These are phyloP conservation scores for Echeneis naucrates DNA, from an alignment of 2,797 vertebrate genomes.

Conservation along the genomic window DNA sequence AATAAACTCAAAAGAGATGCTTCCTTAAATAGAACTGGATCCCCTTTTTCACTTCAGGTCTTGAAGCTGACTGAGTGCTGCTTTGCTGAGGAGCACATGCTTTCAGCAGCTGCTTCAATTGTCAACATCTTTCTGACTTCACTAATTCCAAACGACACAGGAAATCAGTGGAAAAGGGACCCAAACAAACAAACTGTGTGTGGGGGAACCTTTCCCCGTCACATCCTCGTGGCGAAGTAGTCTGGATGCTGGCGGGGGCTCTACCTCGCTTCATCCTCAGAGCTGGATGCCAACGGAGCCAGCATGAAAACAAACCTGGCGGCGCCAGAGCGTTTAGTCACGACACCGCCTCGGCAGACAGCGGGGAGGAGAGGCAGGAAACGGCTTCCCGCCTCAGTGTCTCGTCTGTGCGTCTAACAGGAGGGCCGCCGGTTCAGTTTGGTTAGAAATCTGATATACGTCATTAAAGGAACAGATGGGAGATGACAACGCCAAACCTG, in stretches of 20 bases:
- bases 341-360: conserved; percentile 20
- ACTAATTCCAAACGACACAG: conserved; percentile 35
- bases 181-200: conserved; percentile 4
- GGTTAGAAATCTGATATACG: too few species aligned
- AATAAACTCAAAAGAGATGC: too few species aligned
- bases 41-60: background rate
- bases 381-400: too few species aligned
- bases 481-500: too few species aligned
- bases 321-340: conserved; percentile 29
- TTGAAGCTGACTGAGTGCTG: background rate
- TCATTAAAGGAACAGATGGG: too few species aligned
- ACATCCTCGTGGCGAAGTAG: conserved; percentile 19
- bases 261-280: conserved; percentile 32
- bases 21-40: too few species aligned
- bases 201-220: background rate
- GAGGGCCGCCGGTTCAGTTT: too few species aligned
- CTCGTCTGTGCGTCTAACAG: too few species aligned
- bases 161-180: conserved; percentile 1
- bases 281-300: conserved; percentile 42
- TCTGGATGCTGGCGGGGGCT: conserved; percentile 10
- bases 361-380: background rate
- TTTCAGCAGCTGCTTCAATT: conserved; percentile 13
- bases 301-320: conserved; percentile 57
- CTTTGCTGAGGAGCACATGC: background rate
- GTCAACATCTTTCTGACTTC: conserved; percentile 19